Base-by-base conservation (phyloP, 2,888 invertebrate species). In the Schizotus pectinicornis region DNA sequence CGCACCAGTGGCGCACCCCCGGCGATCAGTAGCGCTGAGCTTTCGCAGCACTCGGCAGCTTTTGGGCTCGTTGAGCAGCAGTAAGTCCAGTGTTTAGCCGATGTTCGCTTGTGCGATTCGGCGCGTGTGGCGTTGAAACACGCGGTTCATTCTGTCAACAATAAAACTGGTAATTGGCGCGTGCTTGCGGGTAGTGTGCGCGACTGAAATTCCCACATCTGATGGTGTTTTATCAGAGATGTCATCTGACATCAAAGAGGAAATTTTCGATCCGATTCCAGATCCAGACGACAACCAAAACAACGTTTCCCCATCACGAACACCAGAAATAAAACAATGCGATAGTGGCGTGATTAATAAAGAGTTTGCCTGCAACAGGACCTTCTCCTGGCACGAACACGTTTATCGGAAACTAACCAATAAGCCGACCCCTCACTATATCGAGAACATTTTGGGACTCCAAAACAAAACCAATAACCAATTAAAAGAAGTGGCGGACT, bases 361-460 rank as follows among this genome's bases (percentile, higher is more conserved):
- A 36, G 59, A 54, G 50, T 51, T 56, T 62, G 51, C 62, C 33
- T 31, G 30, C 11, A 58, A 55, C 47, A 56, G 52, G 49, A 68
- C 63, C 43, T 65, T 73, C 14, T 80, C 91, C 35, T 95, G 95
- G 94, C 95, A 94, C 81, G 91, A 93, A 33, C 95, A 95, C 78
- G 91, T 94, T 13, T 95, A 95, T 77, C 90, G 88, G 1, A 89
- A 89, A 69, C 89, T 92, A 7, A 92, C 92, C 7, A 88, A 88
- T 68, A 85, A 85, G 52, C 93, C 93, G 1, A 95, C 95, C 1
- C 91, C 94, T 3, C 93, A 94, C 79, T 86, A 88, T 36, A 95
- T 96, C 74, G 89, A 91, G 64, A 91, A 95, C 76, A 95, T 95
- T 66, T 82, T 96, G 69, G 94, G 93, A 13, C 67, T 77, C 43